Conservation (phyloP, 2,797 vertebrate genomes). For the Pterois miles region DNA sequence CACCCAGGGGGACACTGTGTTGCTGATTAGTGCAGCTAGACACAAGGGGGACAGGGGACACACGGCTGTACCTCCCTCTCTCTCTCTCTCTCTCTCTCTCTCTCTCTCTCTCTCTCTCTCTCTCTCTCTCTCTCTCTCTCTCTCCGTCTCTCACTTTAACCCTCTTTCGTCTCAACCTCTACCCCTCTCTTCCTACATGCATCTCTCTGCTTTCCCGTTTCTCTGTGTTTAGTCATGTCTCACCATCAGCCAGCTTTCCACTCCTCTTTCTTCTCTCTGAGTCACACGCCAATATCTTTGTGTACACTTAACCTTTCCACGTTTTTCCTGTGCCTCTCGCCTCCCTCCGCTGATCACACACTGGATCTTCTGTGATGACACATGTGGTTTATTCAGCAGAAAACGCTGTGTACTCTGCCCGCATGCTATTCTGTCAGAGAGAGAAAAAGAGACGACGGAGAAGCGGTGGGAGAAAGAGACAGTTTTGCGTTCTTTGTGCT, state of each 20-base stretch:
- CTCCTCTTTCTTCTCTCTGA: conserved; percentile 74
- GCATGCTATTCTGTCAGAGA: conserved; percentile 23
- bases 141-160: conserved; percentile 7
- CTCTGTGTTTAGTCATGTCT: conserved; percentile 55
- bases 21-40: conserved; percentile 55
- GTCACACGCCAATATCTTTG: conserved; percentile 79
- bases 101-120: neutral
- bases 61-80: neutral
- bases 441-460: conserved; percentile 29
- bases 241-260: conserved; percentile 54
- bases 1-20: conserved; percentile 45
- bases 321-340: conserved; percentile 56
- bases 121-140: neutral
- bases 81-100: neutral
- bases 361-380: conserved; percentile 71
- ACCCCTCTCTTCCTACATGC: conserved; percentile 17
- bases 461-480: conserved; percentile 29
- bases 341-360: conserved; percentile 65
- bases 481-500: conserved; percentile 49
- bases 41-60: conserved; percentile 26
- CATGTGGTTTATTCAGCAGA: conserved; percentile 66
- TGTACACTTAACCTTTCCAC: conserved; percentile 81
- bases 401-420: conserved; percentile 54
- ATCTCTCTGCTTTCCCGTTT: conserved; percentile 1
- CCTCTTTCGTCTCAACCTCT: conserved; percentile 37